phyloP scores from a whole-genome alignment of 2,888 invertebrate species.

The Aquatica leii region DNA sequence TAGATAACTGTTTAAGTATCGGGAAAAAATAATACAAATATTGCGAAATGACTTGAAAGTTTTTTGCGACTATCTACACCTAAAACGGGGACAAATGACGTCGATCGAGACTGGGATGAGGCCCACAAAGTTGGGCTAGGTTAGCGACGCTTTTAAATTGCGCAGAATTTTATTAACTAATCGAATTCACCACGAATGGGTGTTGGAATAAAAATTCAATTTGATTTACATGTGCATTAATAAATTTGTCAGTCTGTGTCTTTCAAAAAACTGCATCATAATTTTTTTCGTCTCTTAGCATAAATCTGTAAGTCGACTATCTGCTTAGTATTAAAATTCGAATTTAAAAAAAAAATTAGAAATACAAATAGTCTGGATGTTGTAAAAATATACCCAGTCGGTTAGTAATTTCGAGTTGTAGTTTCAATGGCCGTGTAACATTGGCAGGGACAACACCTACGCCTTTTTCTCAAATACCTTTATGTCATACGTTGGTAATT shows the following conservation, averaged over 20 bases:
- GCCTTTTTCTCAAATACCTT: neutral
- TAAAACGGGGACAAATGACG: conserved; percentile 5
- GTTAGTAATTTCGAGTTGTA: conserved; percentile 20
- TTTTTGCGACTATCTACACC: neutral
- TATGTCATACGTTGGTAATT: too few relatives aligned
- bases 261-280: too few relatives aligned
- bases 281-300: too few relatives aligned
- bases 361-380: conserved; percentile 22
- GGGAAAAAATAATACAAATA: neutral
- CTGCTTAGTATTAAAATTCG: conserved; percentile 1
- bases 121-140: conserved; percentile 47
- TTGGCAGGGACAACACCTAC: conserved; percentile 29
- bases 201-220: conserved; percentile 14
- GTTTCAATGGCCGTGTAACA: conserved; percentile 32
- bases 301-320: neutral
- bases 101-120: conserved; percentile 27
- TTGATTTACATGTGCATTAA: conserved; percentile 9
- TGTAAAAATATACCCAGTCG: conserved; percentile 27
- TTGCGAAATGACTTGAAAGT: neutral
- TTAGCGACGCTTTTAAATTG: conserved; percentile 38
- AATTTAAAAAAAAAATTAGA: conserved; percentile 13
- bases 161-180: conserved; percentile 17
- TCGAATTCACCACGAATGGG: neutral
- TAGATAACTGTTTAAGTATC: too few relatives aligned
- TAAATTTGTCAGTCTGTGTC: conserved; percentile 7